These are phyloP conservation scores for Sigmodon hispidus DNA, from an alignment of 2,113 vertebrate genomes.

Conservation along the genomic window DNA sequence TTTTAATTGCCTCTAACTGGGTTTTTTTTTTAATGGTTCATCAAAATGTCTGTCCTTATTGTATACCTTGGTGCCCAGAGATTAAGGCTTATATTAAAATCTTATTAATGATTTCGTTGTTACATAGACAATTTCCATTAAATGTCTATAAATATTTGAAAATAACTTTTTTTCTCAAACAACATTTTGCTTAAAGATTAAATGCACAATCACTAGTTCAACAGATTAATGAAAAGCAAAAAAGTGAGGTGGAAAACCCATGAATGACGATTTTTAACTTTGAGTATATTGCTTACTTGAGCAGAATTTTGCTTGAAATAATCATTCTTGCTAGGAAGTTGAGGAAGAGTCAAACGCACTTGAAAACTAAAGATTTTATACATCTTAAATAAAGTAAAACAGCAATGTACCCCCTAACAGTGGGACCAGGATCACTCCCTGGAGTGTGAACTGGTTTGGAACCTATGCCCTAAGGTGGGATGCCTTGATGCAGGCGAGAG, in stretches of 20 bases:
- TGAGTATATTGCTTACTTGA: slow-evolving; percentile 31
- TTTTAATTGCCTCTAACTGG: not conserved
- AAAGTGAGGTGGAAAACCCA: not conserved
- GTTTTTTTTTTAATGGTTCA: slow-evolving; percentile 19
- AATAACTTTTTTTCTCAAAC: not conserved
- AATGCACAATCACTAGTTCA: not conserved
- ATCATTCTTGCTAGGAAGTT: not conserved
- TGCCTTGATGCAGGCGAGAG: no score
- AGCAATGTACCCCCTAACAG: no score
- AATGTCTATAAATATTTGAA: slow-evolving; percentile 7
- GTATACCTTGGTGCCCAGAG: not conserved
- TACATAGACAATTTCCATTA: slow-evolving; percentile 5
- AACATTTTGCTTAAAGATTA: slow-evolving; percentile 5
- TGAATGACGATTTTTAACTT: not conserved
- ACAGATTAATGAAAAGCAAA: slow-evolving; percentile 13
- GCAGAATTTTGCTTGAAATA: not conserved
- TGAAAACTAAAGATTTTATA: slow-evolving; percentile 13
- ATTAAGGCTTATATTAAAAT: not conserved
- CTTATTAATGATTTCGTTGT: not conserved
- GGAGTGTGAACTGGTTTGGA: no score
- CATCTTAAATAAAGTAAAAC: not conserved
- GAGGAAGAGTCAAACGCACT: not conserved
- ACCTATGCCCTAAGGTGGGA: no score
- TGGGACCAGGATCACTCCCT: no score
- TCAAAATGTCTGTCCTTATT: slow-evolving; percentile 5